These are phyloP conservation scores for Trichoplax adhaerens DNA, from an alignment of 37 sponge, comb jelly and placozoan genomes.

Conservation along the genomic window DNA sequence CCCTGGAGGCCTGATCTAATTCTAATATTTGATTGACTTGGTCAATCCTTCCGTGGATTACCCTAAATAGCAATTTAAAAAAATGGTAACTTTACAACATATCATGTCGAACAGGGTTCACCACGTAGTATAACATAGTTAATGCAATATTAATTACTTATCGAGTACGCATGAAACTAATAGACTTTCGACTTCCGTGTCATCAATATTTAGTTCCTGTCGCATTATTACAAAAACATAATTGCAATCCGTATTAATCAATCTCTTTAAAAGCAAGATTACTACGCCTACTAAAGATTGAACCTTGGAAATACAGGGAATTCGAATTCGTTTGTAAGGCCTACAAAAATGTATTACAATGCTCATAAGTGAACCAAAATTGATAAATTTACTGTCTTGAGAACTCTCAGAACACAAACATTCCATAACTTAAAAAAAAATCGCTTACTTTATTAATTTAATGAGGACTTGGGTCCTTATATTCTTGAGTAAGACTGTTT, in stretches of 20 bases:
- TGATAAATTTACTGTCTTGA: too few species aligned
- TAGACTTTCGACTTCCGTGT: slow-evolving; percentile 64
- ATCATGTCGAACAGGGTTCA: background rate
- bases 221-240: background rate
- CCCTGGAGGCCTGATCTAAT: slow-evolving; percentile 38
- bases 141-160: slow-evolving; percentile 18
- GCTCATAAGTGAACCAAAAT: too few species aligned
- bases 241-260: background rate
- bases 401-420: too few species aligned
- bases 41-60: slow-evolving; percentile 65
- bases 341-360: background rate
- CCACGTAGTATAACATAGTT: background rate
- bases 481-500: slow-evolving; percentile 1
- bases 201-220: slow-evolving; percentile 62
- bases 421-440: too few species aligned
- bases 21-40: slow-evolving; percentile 71
- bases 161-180: slow-evolving; percentile 80
- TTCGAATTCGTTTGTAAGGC: slow-evolving; percentile 75
- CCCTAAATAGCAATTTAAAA: slow-evolving; percentile 3
- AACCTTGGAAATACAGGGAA: slow-evolving; percentile 63
- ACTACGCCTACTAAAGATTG: background rate
- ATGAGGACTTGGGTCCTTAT: slow-evolving; percentile 58
- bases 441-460: slow-evolving; percentile 34
- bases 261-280: background rate
- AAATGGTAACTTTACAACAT: background rate